Percentiles rank a stretch among this genome's conserved stretches.
Conservation (phyloP, 1,140 invertebrate species). For the Triops cancriformis region DNA sequence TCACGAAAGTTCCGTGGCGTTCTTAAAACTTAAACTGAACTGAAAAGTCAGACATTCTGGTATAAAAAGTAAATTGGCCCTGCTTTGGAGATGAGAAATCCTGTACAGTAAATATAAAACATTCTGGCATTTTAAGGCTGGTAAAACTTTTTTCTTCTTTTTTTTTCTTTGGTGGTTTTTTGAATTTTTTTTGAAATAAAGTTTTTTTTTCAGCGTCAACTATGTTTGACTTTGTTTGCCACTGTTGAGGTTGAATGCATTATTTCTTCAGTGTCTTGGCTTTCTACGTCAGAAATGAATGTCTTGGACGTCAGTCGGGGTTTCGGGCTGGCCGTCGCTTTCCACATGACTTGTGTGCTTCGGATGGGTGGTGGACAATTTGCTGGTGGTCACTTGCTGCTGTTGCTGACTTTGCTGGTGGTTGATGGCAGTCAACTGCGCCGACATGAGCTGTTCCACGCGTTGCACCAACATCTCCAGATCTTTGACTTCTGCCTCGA, state of each 20-base stretch:
- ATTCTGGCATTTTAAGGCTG: background rate
- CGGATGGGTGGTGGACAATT: conserved; percentile 20
- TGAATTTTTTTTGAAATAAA: conserved; percentile 17
- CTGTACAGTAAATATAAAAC: conserved; percentile 15
- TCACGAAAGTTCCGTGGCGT: too few relatives aligned
- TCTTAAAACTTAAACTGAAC: too few relatives aligned
- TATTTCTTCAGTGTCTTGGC: background rate
- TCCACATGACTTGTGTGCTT: conserved; percentile 22
- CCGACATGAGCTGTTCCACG: conserved; percentile 25
- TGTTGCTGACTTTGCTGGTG: conserved; percentile 27
- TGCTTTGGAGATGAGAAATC: background rate
- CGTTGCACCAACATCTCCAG: conserved; percentile 22
- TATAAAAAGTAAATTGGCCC: too few relatives aligned
- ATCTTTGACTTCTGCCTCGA: conserved; percentile 6
- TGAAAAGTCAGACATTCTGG: too few relatives aligned
- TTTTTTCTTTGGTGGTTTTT: conserved; percentile 17
- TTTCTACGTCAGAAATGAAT: conserved; percentile 29
- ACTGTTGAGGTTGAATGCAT: conserved; percentile 1
- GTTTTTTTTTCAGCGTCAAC: background rate
- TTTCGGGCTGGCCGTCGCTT: conserved; percentile 29
- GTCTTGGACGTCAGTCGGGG: conserved; percentile 31
- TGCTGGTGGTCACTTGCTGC: conserved; percentile 18
- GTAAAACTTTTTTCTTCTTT: conserved; percentile 5
- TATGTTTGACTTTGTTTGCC: too few relatives aligned
- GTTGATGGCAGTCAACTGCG: conserved; percentile 30